Evolutionary conservation across 2,888 invertebrate species (phyloP), one percentile per base, ranked within the genome.

Genomic region (Dynastes hyllus): DNA sequence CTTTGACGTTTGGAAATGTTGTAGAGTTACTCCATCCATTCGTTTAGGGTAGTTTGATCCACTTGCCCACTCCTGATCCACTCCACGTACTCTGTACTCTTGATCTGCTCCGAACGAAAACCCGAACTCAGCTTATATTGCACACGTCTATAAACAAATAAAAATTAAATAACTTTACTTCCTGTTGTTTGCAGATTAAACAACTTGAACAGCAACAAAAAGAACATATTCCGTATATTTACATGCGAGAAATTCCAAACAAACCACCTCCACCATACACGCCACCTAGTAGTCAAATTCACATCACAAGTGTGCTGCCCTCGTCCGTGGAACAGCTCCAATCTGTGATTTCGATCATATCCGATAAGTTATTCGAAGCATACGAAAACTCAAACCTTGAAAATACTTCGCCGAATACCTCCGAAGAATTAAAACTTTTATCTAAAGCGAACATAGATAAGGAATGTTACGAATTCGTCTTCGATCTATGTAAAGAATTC

Each of bases 231-330:
- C 90, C 91, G 63, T 92, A 90, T 86, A 89, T 89, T 83, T 93
- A 90, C 86, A 89, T 92, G 63, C 88, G 94, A 67, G 93, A 93
- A 87, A 93, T 94, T 81, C 94, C 94, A 4, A 94, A 94, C 86
- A 94, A 94, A 85, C 94, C 94, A 9, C 94, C 95, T 1, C 94
- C 95, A 0, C 94, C 95, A 0, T 95, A 95, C 87, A 93, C 93
- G 0, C 93, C 94, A 6, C 94, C 93, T 0, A 87, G 80, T 32
- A 76, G 81, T 8, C 77, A 81, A 29, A 70, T 80, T 84, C 87
- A 73, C 85, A 87, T 69, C 85, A 85, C 8, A 8, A 75, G 61
- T 13, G 88, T 90, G 27, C 85, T 91, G 13, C 91, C 91, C 0
- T 86, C 89, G 0, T 88, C 88, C 32, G 85, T 88, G 58, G 90